Percentiles rank a stretch among this genome's conserved stretches.
phyloP scores from a whole-genome alignment of 1,140 invertebrate genomes.

The Bombus huntii region DNA sequence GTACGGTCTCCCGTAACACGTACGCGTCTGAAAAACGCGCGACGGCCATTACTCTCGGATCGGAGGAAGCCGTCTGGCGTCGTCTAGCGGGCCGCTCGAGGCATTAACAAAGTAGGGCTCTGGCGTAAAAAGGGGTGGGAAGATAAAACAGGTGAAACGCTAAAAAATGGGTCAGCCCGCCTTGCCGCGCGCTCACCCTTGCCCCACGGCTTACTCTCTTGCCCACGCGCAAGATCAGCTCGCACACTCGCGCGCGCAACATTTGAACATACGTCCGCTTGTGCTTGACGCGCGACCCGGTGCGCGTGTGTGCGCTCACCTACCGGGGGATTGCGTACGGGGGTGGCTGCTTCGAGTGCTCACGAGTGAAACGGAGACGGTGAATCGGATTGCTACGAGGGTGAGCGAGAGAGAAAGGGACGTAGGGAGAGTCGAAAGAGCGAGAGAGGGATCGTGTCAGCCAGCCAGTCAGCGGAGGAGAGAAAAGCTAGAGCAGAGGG shows the following conservation, averaged over 20 bases:
- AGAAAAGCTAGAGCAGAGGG: conserved; percentile 14
- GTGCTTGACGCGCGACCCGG: conserved; percentile 36
- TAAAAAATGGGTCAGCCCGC: conserved; percentile 70
- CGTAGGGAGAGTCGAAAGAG: not conserved
- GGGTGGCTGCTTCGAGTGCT: conserved; percentile 49
- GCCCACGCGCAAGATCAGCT: conserved; percentile 19
- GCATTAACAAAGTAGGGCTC: conserved; percentile 71
- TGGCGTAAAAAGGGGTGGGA: conserved; percentile 66
- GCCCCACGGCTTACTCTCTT: not conserved
- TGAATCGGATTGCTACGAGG: not conserved
- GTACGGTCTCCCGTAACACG: not conserved
- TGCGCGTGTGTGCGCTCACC: conserved; percentile 4
- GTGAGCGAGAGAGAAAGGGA: not conserved
- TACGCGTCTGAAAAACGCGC: conserved; percentile 48
- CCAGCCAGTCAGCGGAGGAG: conserved; percentile 11
- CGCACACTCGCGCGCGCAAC: conserved; percentile 36
- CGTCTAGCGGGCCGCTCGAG: conserved; percentile 51
- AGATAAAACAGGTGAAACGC: conserved; percentile 71
- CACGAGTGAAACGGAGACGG: conserved; percentile 4
- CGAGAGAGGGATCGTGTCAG: conserved; percentile 20
- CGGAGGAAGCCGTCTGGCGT: conserved; percentile 63
- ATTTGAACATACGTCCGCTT: conserved; percentile 43
- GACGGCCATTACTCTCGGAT: conserved; percentile 67
- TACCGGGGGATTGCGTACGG: conserved; percentile 9
- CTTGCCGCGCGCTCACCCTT: not conserved